phyloP scores from a whole-genome alignment of 2,888 invertebrate genomes.

The Thalpophila matura region DNA sequence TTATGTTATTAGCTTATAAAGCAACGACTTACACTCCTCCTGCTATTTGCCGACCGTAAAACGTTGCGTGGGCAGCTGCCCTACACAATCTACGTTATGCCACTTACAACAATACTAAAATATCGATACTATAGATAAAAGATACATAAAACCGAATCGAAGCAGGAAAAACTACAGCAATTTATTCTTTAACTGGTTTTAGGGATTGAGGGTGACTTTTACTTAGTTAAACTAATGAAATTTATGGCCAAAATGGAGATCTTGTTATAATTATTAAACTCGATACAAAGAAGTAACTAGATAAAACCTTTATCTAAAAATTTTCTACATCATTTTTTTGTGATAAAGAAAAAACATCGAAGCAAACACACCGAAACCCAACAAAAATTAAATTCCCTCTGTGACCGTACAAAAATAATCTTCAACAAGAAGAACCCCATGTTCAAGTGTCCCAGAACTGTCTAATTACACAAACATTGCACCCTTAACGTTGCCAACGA shows the following conservation, averaged over 20 bases:
- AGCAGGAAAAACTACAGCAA: neutral
- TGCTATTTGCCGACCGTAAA: slow-evolving; percentile 54
- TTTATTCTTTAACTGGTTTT: neutral
- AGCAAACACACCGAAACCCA: neutral
- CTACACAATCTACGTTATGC: slow-evolving; percentile 33
- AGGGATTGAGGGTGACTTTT: neutral
- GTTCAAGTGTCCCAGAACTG: slow-evolving; percentile 33
- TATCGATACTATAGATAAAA: slow-evolving; percentile 34
- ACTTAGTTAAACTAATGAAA: too few relatives aligned
- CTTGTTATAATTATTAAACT: too few relatives aligned
- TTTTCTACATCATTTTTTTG: neutral
- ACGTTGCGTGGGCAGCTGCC: slow-evolving; percentile 47
- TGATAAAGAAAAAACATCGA: neutral
- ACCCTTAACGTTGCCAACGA: slow-evolving; percentile 61
- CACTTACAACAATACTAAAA: slow-evolving; percentile 40
- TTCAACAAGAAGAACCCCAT: slow-evolving; percentile 2
- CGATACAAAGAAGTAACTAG: neutral
- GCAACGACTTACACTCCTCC: slow-evolving; percentile 45
- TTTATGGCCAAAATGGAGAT: neutral
- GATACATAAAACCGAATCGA: slow-evolving; percentile 22
- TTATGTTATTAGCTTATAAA: slow-evolving; percentile 60
- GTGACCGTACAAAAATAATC: slow-evolving; percentile 14
- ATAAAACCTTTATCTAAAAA: too few relatives aligned
- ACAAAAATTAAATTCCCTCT: neutral
- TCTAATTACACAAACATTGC: slow-evolving; percentile 59